Percentiles rank a stretch among this genome's conserved stretches.
Conservation (phyloP, 2,797 vertebrate genomes). For the Australoheros facetus region DNA sequence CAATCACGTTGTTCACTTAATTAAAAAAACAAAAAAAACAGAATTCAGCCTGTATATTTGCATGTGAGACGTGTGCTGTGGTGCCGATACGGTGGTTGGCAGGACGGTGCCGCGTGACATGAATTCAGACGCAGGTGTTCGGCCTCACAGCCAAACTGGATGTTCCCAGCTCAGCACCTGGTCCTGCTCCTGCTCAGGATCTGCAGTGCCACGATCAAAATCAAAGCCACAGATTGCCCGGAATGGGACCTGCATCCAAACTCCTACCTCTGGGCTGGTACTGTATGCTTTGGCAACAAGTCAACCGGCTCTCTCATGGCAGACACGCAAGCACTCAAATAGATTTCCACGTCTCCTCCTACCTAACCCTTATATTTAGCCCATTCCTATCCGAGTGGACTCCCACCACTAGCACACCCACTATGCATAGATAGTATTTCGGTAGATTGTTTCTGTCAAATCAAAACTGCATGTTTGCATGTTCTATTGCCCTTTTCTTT, state of each 20-base stretch:
- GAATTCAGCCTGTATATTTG: constrained; percentile 13
- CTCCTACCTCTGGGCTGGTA: constrained; percentile 21
- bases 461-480: neutral
- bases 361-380: neutral
- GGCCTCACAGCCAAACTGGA: constrained; percentile 37
- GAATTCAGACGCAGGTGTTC: constrained; percentile 58
- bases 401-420: neutral
- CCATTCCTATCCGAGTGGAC: neutral
- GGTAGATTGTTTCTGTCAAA: neutral
- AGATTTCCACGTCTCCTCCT: constrained; percentile 12
- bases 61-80: neutral
- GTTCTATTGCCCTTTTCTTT: neutral
- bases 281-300: constrained; percentile 66
- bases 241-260: constrained; percentile 13
- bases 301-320: constrained; percentile 43
- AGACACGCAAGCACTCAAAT: constrained; percentile 37
- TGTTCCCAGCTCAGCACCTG: constrained; percentile 66
- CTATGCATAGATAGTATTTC: neutral
- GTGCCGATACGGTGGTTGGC: constrained; percentile 22
- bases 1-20: neutral
- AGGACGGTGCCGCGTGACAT: constrained; percentile 34
- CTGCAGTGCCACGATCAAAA: constrained; percentile 63
- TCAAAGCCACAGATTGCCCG: constrained; percentile 36
- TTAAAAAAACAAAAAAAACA: neutral
- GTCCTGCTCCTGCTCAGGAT: constrained; percentile 28